Evolutionary conservation across 2,888 invertebrate genomes (phyloP).

Genomic region (Hyles lineata): DNA sequence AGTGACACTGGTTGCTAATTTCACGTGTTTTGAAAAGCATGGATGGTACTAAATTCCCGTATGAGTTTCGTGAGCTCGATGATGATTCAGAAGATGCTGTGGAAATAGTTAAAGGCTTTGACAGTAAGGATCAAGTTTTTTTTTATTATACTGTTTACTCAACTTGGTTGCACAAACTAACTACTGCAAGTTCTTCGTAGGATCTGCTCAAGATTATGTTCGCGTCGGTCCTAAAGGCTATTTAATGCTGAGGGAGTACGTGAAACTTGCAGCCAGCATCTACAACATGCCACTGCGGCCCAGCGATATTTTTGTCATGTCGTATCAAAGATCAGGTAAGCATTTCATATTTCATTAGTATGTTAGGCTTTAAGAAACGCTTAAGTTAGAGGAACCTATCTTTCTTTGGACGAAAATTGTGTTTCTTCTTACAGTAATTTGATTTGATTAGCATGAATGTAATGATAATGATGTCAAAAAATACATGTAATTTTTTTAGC

Average conservation of each 20-base stretch:
- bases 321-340: conserved; percentile 88
- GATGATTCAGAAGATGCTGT: neutral
- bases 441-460: too few species aligned
- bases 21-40: neutral
- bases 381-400: too few species aligned
- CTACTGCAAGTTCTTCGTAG: neutral
- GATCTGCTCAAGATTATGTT: conserved; percentile 82
- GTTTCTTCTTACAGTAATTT: too few species aligned
- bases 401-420: too few species aligned
- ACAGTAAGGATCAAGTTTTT: neutral
- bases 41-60: neutral
- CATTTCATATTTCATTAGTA: neutral
- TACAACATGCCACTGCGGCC: conserved; percentile 86
- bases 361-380: neutral
- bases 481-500: too few species aligned
- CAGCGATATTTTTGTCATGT: conserved; percentile 87
- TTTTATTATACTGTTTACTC: neutral
- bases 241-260: conserved; percentile 86
- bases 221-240: conserved; percentile 88
- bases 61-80: neutral
- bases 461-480: too few species aligned
- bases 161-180: neutral
- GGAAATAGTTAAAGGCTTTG: neutral
- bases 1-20: too few species aligned
- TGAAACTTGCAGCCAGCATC: conserved; percentile 82